phyloP scores from a whole-genome alignment of 2,888 invertebrate genomes.

The Andrena chrysosceles region DNA sequence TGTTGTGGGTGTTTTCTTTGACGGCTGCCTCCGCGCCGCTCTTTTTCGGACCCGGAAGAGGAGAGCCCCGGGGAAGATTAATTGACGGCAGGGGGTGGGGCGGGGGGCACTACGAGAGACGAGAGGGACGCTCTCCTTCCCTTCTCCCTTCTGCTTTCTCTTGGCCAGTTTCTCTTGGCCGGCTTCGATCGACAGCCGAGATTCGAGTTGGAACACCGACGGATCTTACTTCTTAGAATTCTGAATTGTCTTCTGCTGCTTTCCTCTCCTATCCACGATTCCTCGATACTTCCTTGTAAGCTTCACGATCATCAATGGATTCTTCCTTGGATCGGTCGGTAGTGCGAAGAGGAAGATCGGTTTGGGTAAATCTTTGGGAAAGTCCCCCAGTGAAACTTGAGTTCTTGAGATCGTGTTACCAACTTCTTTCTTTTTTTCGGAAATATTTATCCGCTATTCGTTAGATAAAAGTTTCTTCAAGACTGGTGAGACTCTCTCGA shows the following conservation, averaged over 20 bases:
- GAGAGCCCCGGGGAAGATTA: conserved; percentile 31
- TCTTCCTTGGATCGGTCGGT: background rate
- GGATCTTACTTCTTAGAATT: conserved; percentile 1
- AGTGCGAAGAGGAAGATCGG: background rate
- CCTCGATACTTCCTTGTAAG: background rate
- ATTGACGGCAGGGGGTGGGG: conserved; percentile 34
- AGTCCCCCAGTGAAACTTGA: no score
- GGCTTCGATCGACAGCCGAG: conserved; percentile 25
- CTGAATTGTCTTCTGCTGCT: no score
- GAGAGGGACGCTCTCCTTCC: background rate
- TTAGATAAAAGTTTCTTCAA: no score
- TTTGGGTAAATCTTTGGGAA: no score
- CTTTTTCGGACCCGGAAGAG: conserved; percentile 61
- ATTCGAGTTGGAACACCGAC: background rate
- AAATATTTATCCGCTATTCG: no score
- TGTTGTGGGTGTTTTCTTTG: conserved; percentile 62
- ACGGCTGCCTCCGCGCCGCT: conserved; percentile 58
- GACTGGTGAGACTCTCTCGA: no score
- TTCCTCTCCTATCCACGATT: background rate
- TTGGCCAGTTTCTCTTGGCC: background rate
- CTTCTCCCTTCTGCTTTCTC: conserved; percentile 23
- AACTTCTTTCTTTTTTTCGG: no score
- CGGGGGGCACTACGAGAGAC: conserved; percentile 9
- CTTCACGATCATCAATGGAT: background rate
- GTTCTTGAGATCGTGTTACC: no score